Evolutionary conservation across 2,113 vertebrate species (phyloP).

Genomic region (Rhinolophus ferrumequinum): DNA sequence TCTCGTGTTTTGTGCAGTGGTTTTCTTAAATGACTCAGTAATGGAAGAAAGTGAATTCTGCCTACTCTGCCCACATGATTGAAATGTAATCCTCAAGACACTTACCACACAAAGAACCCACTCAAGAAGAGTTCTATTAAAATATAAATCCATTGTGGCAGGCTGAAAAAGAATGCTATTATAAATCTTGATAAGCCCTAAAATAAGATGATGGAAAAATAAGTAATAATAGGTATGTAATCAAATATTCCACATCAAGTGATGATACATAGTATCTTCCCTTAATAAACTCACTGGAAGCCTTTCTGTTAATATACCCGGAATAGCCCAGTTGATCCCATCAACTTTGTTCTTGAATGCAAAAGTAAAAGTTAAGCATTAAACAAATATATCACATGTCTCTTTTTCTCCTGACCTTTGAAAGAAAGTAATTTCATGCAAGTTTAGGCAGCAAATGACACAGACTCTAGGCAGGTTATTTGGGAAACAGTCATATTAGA

Average conservation of each 20-base stretch:
- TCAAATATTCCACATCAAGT: slow-evolving; percentile 37
- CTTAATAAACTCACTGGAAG: neutral
- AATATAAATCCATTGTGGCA: slow-evolving; percentile 54
- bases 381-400: neutral
- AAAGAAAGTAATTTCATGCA: slow-evolving; percentile 16
- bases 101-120: slow-evolving; percentile 57
- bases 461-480: neutral
- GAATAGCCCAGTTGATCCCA: neutral
- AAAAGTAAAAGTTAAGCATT: neutral
- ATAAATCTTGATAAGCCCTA: slow-evolving; percentile 48
- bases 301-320: neutral
- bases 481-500: neutral
- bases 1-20: neutral
- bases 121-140: slow-evolving; percentile 45
- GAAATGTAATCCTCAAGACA: slow-evolving; percentile 55
- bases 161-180: slow-evolving; percentile 38
- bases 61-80: slow-evolving; percentile 64
- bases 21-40: slow-evolving; percentile 58
- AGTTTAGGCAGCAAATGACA: neutral
- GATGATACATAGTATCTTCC: neutral
- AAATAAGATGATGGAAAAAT: slow-evolving; percentile 59
- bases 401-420: slow-evolving; percentile 31
- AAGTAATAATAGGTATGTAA: slow-evolving; percentile 4
- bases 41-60: slow-evolving; percentile 62
- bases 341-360: slow-evolving; percentile 23